These are phyloP conservation scores for Popillia japonica DNA, from an alignment of 1,140 invertebrate genomes.

Conservation along the genomic window DNA sequence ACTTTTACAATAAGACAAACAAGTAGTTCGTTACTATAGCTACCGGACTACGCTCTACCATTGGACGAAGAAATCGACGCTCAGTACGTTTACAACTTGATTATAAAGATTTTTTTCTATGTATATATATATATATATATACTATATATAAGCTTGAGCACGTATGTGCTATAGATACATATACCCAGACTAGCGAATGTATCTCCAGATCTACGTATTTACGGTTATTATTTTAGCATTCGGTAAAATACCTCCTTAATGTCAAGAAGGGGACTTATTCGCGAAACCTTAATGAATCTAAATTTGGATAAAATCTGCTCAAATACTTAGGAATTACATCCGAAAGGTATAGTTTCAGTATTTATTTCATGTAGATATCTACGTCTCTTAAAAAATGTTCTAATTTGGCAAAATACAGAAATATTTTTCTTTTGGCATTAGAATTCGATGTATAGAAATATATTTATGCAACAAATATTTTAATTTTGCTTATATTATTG, in stretches of 20 bases:
- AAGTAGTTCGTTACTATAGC: slow-evolving; percentile 49
- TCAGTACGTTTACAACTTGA: slow-evolving; percentile 39
- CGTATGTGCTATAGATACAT: slow-evolving; percentile 22
- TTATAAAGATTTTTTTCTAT: slow-evolving; percentile 39
- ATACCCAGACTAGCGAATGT: not conserved
- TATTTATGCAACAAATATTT: no score
- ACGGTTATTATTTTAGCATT: slow-evolving; percentile 23
- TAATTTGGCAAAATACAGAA: no score
- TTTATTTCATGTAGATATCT: no score
- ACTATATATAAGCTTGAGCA: slow-evolving; percentile 17
- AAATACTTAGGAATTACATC: no score
- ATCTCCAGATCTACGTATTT: not conserved
- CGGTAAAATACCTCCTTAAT: not conserved
- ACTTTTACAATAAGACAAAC: slow-evolving; percentile 47
- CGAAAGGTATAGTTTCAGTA: no score
- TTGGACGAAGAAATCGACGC: slow-evolving; percentile 40
- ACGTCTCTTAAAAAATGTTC: no score
- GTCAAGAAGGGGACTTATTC: not conserved
- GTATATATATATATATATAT: slow-evolving; percentile 16
- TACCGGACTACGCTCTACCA: slow-evolving; percentile 48
- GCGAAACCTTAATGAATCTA: not conserved
- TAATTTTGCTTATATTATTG: no score
- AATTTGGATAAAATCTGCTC: not conserved
- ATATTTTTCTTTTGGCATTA: no score
- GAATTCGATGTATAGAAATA: no score